phyloP scores from a whole-genome alignment of 1,140 invertebrate genomes.

The Bombus superbus region DNA sequence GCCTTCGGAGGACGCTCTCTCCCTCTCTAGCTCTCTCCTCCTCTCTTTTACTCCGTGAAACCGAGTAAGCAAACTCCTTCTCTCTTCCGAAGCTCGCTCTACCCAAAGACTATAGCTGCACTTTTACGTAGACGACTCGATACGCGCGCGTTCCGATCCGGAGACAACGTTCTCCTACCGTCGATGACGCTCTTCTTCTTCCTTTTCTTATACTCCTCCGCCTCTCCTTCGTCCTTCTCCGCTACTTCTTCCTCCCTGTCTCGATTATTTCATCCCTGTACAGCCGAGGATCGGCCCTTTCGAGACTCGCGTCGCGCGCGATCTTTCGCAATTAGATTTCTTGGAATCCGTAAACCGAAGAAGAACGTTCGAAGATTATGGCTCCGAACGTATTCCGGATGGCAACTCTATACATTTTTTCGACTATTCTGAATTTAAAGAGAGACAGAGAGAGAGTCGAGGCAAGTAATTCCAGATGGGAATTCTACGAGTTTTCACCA shows the following conservation, averaged over 20 bases:
- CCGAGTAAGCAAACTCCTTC: conserved; percentile 9
- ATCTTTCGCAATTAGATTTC: neutral
- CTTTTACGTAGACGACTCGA: conserved; percentile 62
- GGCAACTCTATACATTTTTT: too few species aligned
- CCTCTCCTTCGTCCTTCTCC: neutral
- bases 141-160: conserved; percentile 47
- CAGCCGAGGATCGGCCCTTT: neutral
- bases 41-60: conserved; percentile 35
- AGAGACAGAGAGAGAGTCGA: neutral
- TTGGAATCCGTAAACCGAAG: neutral
- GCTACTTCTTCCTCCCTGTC: neutral
- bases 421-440: neutral
- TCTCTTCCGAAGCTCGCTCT: conserved; percentile 6
- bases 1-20: conserved; percentile 59
- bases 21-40: conserved; percentile 60
- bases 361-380: neutral
- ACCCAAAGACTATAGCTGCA: conserved; percentile 38
- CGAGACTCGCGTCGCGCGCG: neutral
- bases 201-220: neutral
- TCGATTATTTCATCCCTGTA: neutral
- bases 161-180: conserved; percentile 55
- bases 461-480: neutral
- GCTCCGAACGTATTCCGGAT: neutral
- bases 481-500: neutral
- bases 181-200: conserved; percentile 2